Evolutionary conservation across 1,140 invertebrate species (phyloP).

Genomic region (Apis mellifera): Amel_HAv3.1 CM009943.2:4053501-4054000

Average conservation of each 20-base stretch:
- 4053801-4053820: slow-evolving; percentile 25
- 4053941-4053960: too few relatives aligned
- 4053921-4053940: too few relatives aligned
- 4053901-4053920: not conserved
- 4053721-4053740: slow-evolving; percentile 62
- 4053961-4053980: too few relatives aligned
- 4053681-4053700: slow-evolving; percentile 63
- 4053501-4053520: slow-evolving; percentile 62
- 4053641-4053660: slow-evolving; percentile 61
- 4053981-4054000: too few relatives aligned
- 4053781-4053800: slow-evolving; percentile 36
- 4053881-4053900: not conserved
- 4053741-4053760: slow-evolving; percentile 34
- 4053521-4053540: slow-evolving; percentile 25
- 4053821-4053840: not conserved
- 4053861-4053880: slow-evolving; percentile 35
- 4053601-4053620: slow-evolving; percentile 55
- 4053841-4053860: not conserved
- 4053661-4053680: slow-evolving; percentile 65
- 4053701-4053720: slow-evolving; percentile 65
- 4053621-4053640: not conserved
- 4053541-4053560: slow-evolving; percentile 9
- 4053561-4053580: slow-evolving; percentile 15
- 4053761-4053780: slow-evolving; percentile 60
- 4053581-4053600: not conserved